Evolutionary conservation across 2,888 invertebrate species (phyloP).

Genomic region (Hyalella azteca): DNA sequence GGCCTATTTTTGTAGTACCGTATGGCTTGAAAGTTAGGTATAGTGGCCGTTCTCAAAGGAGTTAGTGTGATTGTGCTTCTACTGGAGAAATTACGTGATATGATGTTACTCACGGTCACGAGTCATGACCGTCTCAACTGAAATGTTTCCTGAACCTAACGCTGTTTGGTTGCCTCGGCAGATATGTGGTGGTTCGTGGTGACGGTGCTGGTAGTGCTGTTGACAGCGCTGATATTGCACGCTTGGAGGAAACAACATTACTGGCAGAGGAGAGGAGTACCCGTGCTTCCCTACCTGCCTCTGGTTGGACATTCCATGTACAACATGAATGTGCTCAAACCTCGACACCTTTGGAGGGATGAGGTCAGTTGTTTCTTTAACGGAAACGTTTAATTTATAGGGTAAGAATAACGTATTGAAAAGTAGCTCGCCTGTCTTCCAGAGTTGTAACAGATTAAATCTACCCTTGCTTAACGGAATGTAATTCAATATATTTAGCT

Average conservation of each 20-base stretch:
- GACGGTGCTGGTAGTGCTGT: background rate
- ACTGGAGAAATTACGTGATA: too few species aligned
- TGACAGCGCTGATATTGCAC: background rate
- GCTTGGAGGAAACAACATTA: slow-evolving; percentile 2
- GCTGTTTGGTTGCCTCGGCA: background rate
- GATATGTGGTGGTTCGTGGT: background rate
- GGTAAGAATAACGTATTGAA: background rate
- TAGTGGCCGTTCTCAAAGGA: too few species aligned
- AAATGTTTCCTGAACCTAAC: too few species aligned
- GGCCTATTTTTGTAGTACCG: too few species aligned
- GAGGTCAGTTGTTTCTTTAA: background rate
- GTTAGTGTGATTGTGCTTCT: too few species aligned
- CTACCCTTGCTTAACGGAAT: background rate
- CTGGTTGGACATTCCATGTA: background rate
- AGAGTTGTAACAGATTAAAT: background rate
- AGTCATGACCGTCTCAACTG: too few species aligned
- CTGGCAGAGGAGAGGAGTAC: background rate
- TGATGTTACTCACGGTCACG: too few species aligned
- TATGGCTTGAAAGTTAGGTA: too few species aligned
- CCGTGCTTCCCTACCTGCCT: background rate
- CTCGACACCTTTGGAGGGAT: background rate
- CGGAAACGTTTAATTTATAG: background rate
- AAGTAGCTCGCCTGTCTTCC: too few species aligned
- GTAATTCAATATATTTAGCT: background rate
- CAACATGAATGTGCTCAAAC: background rate